These are phyloP conservation scores for Neoascia interrupta DNA, from an alignment of 2,888 invertebrate species.

Conservation along the genomic window DNA sequence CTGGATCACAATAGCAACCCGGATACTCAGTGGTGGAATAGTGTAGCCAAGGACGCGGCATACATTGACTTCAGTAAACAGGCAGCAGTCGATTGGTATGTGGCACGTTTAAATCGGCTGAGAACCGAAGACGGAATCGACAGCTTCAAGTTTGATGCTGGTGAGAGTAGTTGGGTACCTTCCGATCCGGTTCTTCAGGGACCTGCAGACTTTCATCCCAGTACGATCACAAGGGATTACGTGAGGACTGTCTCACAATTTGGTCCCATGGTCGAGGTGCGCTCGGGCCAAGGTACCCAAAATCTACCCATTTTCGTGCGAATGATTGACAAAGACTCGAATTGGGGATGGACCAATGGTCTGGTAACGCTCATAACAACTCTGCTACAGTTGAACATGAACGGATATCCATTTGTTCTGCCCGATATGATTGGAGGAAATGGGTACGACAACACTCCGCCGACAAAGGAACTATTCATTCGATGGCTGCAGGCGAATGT, in stretches of 20 bases:
- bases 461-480: slow-evolving; percentile 83
- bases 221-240: slow-evolving; percentile 80
- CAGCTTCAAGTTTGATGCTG: slow-evolving; percentile 90
- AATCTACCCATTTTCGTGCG: slow-evolving; percentile 84
- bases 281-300: slow-evolving; percentile 84
- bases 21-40: slow-evolving; percentile 81
- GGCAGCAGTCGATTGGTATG: slow-evolving; percentile 82
- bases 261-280: slow-evolving; percentile 84
- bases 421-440: slow-evolving; percentile 89
- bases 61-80: slow-evolving; percentile 86
- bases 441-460: slow-evolving; percentile 81
- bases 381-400: slow-evolving; percentile 79
- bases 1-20: slow-evolving; percentile 78
- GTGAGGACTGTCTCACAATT: slow-evolving; percentile 81
- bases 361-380: slow-evolving; percentile 85
- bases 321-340: slow-evolving; percentile 87
- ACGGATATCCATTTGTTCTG: slow-evolving; percentile 83
- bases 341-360: slow-evolving; percentile 84
- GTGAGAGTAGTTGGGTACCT: slow-evolving; percentile 85
- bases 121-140: slow-evolving; percentile 84
- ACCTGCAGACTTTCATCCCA: slow-evolving; percentile 79
- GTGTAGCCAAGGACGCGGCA: slow-evolving; percentile 79
- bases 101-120: slow-evolving; percentile 80
- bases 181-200: slow-evolving; percentile 82
- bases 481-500: slow-evolving; percentile 88